Conservation (phyloP, 1,140 invertebrate genomes). For the Pseudomyrmex flavicornis region DNA sequence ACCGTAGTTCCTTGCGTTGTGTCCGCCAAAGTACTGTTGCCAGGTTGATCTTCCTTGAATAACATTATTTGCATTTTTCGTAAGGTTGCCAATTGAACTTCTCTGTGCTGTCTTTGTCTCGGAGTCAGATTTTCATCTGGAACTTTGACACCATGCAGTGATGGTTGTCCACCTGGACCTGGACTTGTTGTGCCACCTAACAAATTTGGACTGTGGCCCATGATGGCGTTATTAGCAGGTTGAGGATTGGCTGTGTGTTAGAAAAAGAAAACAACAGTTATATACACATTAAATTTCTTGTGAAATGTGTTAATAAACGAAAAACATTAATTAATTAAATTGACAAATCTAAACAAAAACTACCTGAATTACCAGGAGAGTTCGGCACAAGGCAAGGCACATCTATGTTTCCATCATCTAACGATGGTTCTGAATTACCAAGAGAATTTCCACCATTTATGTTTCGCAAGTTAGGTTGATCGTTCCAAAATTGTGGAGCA, state of each 20-base stretch:
- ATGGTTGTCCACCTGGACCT: slow-evolving; percentile 86
- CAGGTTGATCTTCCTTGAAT: slow-evolving; percentile 86
- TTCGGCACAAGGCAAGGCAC: slow-evolving; percentile 85
- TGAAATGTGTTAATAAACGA: background rate
- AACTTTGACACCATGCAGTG: slow-evolving; percentile 93
- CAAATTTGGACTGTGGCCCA: slow-evolving; percentile 84
- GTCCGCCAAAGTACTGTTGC: slow-evolving; percentile 76
- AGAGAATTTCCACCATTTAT: slow-evolving; percentile 83
- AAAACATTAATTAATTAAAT: background rate
- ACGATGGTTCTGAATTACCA: slow-evolving; percentile 83
- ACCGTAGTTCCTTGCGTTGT: slow-evolving; percentile 82
- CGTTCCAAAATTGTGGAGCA: slow-evolving; percentile 83
- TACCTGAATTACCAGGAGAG: slow-evolving; percentile 84
- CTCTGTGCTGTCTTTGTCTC: slow-evolving; percentile 96
- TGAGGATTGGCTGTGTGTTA: slow-evolving; percentile 79
- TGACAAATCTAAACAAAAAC: slow-evolving; percentile 32
- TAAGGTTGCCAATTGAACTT: slow-evolving; percentile 95
- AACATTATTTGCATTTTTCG: slow-evolving; percentile 97
- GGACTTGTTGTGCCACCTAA: slow-evolving; percentile 84
- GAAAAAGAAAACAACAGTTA: slow-evolving; percentile 46
- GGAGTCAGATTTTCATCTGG: slow-evolving; percentile 98
- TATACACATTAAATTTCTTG: slow-evolving; percentile 14
- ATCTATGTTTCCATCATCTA: slow-evolving; percentile 85
- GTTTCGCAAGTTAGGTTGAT: slow-evolving; percentile 82
- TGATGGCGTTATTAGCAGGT: slow-evolving; percentile 78